Base-by-base conservation (phyloP, 1,140 invertebrate species). In the Sweltsa coloradensis region DNA sequence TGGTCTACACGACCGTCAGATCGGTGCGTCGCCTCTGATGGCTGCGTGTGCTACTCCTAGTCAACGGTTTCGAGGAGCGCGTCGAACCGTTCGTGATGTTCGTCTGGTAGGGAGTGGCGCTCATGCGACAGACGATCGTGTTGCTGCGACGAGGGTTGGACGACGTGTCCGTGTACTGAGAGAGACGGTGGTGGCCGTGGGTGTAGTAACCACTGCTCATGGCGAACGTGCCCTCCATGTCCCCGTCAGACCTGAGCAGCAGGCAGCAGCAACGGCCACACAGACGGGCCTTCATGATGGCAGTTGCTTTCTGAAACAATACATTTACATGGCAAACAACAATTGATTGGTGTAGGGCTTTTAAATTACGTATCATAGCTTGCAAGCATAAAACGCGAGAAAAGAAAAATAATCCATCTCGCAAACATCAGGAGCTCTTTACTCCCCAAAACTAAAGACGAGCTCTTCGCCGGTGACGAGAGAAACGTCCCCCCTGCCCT, bases 241-340 rank as follows among this genome's bases (percentile, higher is more conserved):
- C 31, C 31, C 25, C 31, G 3, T 49, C 50, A 3, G 45, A 26
- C 5, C 34, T 18, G 29, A 40, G 14, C 5, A 11, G 13, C 14
- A 27, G 11, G 16, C 24, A 34, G 16, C 42, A 47, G 37, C 36
- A 53, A 5, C 39, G 41, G 26, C n/a, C n/a, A n/a, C 49, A 47
- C 11, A 45, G 27, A 4, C 39, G 41, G 21, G 34, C 27, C 23
- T 49, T 43, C 54, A 55, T 55, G 29, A 47, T 19, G 34, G 40
- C 47, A n/a, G 39, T 53, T 5, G 54, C 54, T 3, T 45, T 27
- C 54, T 55, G 39, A 4, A 51, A 47, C 37, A 36, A n/a, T n/a
- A n/a, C n/a, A n/a, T n/a, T n/a, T n/a, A n/a, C n/a, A n/a, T n/a
- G n/a, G n/a, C n/a, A n/a, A n/a, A n/a, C n/a, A n/a, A n/a, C n/a